Evolutionary conservation across 2,113 vertebrate species (phyloP).

Genomic region (Charina bottae): DNA sequence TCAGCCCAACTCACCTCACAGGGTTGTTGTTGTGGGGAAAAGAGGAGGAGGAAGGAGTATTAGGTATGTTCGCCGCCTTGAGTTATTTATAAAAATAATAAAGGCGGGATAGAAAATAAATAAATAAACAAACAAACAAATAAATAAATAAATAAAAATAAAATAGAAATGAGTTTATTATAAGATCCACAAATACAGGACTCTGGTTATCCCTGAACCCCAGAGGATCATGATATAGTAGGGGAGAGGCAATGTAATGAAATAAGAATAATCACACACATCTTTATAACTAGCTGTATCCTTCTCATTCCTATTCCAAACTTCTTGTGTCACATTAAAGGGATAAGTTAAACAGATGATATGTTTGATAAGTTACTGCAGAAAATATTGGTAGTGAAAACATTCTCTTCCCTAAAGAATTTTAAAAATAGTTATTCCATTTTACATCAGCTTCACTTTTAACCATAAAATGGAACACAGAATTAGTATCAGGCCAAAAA

Average conservation of each 20-base stretch:
- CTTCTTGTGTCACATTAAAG: not conserved
- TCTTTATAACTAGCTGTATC: not conserved
- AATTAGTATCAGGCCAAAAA: too few species aligned
- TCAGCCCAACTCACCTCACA: too few species aligned
- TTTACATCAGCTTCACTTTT: slow-evolving; percentile 29
- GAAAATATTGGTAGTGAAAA: slow-evolving; percentile 27
- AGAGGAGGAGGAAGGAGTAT: too few species aligned
- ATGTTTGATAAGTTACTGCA: not conserved
- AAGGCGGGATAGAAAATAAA: too few species aligned
- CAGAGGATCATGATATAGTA: not conserved
- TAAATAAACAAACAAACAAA: too few species aligned
- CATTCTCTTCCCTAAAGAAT: slow-evolving; percentile 22
- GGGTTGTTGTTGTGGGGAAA: too few species aligned
- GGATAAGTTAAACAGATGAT: not conserved
- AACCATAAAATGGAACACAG: slow-evolving; percentile 10
- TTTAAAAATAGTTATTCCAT: slow-evolving; percentile 10
- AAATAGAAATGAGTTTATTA: not conserved
- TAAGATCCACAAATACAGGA: not conserved
- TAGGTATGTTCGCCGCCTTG: too few species aligned
- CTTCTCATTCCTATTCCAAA: not conserved
- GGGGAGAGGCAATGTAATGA: not conserved
- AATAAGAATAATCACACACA: not conserved
- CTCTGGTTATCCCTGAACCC: not conserved
- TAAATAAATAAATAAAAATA: not conserved
- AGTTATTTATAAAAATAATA: too few species aligned